Evolutionary conservation across 2,797 vertebrate genomes (phyloP).

Genomic region (Morelia viridis): DNA sequence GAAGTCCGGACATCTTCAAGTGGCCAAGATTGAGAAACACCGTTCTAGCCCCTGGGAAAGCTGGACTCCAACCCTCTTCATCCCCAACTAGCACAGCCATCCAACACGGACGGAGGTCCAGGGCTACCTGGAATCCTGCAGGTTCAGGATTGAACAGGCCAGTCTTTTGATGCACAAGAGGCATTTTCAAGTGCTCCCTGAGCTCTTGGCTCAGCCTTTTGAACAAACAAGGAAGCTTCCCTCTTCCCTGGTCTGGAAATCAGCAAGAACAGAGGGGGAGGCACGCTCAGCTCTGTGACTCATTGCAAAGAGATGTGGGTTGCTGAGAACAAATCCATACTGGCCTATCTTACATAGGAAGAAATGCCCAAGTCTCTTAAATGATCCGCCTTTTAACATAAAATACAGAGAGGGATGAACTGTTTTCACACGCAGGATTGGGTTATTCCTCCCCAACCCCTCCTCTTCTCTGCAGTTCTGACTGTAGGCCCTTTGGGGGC

Average conservation of each 20-base stretch:
- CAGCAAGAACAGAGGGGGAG: neutral
- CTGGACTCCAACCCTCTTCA: neutral
- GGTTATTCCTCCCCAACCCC: neutral
- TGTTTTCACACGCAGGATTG: neutral
- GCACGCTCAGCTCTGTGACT: neutral
- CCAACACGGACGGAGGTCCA: neutral
- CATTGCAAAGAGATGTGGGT: neutral
- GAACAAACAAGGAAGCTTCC: neutral
- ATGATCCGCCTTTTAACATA: neutral
- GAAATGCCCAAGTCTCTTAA: neutral
- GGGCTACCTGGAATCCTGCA: neutral
- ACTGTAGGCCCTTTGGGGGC: neutral
- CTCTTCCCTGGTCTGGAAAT: neutral
- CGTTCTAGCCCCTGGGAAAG: too few relatives aligned
- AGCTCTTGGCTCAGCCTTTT: too few relatives aligned
- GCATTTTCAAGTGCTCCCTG: too few relatives aligned
- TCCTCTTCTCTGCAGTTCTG: neutral
- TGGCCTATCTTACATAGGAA: neutral
- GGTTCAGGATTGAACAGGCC: neutral
- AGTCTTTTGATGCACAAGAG: neutral
- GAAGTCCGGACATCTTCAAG: too few relatives aligned
- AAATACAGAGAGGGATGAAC: neutral
- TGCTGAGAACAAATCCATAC: neutral
- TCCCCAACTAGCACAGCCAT: neutral
- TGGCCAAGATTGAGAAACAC: too few relatives aligned